Percentiles rank a stretch among this genome's conserved stretches.
phyloP scores from a whole-genome alignment of 2,113 vertebrate species.

The Erythrolamprus reginae region DNA sequence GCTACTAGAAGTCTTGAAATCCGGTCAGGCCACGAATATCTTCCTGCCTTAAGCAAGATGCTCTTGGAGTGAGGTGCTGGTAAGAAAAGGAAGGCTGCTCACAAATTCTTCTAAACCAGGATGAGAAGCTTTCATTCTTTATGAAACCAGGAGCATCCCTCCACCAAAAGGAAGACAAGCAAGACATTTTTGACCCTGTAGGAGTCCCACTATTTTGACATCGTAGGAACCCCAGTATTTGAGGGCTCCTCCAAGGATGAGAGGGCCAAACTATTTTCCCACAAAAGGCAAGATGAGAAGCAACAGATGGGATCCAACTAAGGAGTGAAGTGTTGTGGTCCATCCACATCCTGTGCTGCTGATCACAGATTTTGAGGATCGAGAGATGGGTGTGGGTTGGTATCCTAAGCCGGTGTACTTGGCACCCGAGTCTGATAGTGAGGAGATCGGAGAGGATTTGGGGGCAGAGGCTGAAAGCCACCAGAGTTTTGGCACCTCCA shows the following conservation, averaged over 20 bases:
- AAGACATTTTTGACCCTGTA: background rate
- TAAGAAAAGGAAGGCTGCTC: background rate
- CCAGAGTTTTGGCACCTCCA: too few species aligned
- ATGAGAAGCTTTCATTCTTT: background rate
- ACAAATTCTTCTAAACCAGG: background rate
- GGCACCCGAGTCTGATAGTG: too few species aligned
- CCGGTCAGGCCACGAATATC: background rate
- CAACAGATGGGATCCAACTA: background rate
- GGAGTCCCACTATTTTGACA: background rate
- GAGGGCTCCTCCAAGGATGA: background rate
- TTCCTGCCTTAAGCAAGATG: background rate
- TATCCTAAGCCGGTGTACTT: too few species aligned
- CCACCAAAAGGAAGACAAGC: background rate
- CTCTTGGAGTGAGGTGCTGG: background rate
- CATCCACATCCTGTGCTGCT: too few species aligned
- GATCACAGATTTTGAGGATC: too few species aligned
- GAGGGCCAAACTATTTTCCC: background rate
- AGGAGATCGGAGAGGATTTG: too few species aligned
- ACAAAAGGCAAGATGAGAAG: background rate
- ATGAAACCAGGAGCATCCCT: background rate
- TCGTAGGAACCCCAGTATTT: background rate
- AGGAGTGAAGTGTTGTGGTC: too few species aligned
- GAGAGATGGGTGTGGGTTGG: too few species aligned
- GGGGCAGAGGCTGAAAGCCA: too few species aligned
- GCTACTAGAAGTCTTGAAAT: background rate